Base-by-base conservation (phyloP, 2,797 vertebrate species). In the Hypotaenidia okinawae region DNA sequence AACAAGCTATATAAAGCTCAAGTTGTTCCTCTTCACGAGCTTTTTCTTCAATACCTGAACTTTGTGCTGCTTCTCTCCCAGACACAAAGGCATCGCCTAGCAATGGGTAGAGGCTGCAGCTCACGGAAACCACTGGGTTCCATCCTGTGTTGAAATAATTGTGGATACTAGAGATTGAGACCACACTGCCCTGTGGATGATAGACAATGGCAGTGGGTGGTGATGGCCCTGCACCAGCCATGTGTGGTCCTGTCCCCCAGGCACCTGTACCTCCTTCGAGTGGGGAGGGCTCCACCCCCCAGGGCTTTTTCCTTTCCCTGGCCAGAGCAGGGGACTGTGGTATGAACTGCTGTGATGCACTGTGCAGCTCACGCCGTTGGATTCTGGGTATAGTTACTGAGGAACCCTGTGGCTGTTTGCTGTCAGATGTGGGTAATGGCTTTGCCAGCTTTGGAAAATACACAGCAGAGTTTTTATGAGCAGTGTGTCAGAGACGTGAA, bases 171-270 rank as follows among this genome's bases (percentile, higher is more conserved):
- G 55, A 43, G 57, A n/a, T 2, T 2, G 32, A 43, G 30, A 14
- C 33, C 17, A 1, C 1, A 9, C 2, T 9, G 57, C 16, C 21
- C n/a, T 16, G 24, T 7, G 59, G 24, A 37, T 11, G 3, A 9
- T 13, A 16, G 21, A 9, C 1, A 3, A 10, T 33, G 28, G 0
- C 24, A 3, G 28, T 4, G 33, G 30, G 2, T 22, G 5, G 4
- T 27, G 5, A 4, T 14, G 37, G 58, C 33, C 37, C 5, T 2
- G 11, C 4, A 12, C 4, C 54, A 59, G 52, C 11, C 11, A 3
- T 16, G 19, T 6, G 51, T 45, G 18, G 58, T 16, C 25, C 18
- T 25, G 39, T 54, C 30, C 39, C 39, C 41, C 41, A 3, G 9
- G 39, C 14, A 0, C 64, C 2, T 30, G 61, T 33, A 13, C 3